Conservation (phyloP, 2,797 vertebrate genomes). For the Adrianichthys oophorus region DNA sequence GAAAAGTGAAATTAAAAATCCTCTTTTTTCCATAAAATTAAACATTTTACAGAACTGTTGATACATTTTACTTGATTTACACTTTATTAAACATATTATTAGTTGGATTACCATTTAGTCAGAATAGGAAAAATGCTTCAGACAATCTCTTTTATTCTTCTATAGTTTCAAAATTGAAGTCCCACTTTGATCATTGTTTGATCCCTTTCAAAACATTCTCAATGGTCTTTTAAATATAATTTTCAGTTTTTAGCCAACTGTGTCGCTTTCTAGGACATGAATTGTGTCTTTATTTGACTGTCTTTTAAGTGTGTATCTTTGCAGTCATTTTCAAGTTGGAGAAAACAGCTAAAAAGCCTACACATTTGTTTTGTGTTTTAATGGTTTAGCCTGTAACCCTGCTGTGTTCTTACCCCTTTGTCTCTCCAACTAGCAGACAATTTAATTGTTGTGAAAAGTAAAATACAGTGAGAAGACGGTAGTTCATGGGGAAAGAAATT, state of each 20-base stretch:
- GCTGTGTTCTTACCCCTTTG: conserved; percentile 30
- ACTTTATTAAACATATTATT: not conserved
- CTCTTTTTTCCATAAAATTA: not conserved
- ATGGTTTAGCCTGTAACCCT: conserved; percentile 26
- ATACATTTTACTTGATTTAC: not conserved
- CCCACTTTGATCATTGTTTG: too few relatives aligned
- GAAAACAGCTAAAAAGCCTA: conserved; percentile 47
- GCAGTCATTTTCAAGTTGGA: conserved; percentile 52
- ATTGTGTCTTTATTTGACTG: conserved; percentile 21
- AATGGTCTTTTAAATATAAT: too few relatives aligned
- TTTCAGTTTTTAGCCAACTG: too few relatives aligned
- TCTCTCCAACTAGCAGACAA: conserved; percentile 28
- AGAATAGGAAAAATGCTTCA: not conserved
- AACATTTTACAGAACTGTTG: not conserved
- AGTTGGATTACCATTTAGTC: not conserved
- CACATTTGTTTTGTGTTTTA: conserved; percentile 49
- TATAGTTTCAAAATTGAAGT: too few relatives aligned
- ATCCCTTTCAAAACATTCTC: too few relatives aligned
- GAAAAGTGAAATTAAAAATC: not conserved
- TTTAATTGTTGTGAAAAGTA: conserved; percentile 47
- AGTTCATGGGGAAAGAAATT: conserved; percentile 14
- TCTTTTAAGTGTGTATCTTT: conserved; percentile 47
- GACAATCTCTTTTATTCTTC: too few relatives aligned
- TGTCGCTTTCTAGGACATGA: not conserved
- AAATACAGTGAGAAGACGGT: conserved; percentile 35